Evolutionary conservation across 2,888 invertebrate species (phyloP).

Genomic region (Pseudococcus viburni): DNA sequence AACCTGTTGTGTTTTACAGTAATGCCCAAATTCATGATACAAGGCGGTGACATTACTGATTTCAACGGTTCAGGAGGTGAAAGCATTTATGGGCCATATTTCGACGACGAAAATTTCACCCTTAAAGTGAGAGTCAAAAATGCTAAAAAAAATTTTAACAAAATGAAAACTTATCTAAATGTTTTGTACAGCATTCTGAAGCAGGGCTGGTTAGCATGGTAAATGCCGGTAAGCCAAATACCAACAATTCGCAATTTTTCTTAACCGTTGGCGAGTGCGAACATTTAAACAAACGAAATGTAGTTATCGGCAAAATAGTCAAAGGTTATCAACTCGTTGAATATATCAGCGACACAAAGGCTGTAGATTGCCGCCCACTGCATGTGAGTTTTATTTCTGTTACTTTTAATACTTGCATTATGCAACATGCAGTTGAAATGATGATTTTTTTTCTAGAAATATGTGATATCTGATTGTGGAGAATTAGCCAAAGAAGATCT

Average conservation of each 20-base stretch:
- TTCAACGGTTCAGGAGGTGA: slow-evolving; percentile 92
- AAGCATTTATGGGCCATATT: slow-evolving; percentile 92
- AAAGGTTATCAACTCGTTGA: slow-evolving; percentile 81
- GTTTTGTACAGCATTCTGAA: slow-evolving; percentile 73
- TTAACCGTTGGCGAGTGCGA: slow-evolving; percentile 83
- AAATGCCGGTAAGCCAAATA: slow-evolving; percentile 83
- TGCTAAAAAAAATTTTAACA: not conserved
- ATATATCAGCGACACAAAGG: slow-evolving; percentile 78
- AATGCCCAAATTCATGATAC: slow-evolving; percentile 84
- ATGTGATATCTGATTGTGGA: slow-evolving; percentile 82
- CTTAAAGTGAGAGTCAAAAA: slow-evolving; percentile 74
- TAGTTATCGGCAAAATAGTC: slow-evolving; percentile 85
- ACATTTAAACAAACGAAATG: slow-evolving; percentile 86
- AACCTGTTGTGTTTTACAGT: not conserved
- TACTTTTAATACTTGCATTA: not conserved
- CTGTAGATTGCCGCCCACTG: slow-evolving; percentile 75
- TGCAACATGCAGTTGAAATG: not conserved
- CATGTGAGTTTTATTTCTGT: slow-evolving; percentile 73
- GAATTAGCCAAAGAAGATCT: slow-evolving; percentile 76
- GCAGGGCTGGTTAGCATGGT: slow-evolving; percentile 84
- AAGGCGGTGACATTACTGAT: slow-evolving; percentile 84
- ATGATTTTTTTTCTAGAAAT: slow-evolving; percentile 73
- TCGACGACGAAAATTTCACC: slow-evolving; percentile 91
- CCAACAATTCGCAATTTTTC: slow-evolving; percentile 96
- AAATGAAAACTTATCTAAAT: slow-evolving; percentile 65